These are phyloP conservation scores for Colossoma macropomum DNA, from an alignment of 2,113 vertebrate genomes.

Conservation along the genomic window DNA sequence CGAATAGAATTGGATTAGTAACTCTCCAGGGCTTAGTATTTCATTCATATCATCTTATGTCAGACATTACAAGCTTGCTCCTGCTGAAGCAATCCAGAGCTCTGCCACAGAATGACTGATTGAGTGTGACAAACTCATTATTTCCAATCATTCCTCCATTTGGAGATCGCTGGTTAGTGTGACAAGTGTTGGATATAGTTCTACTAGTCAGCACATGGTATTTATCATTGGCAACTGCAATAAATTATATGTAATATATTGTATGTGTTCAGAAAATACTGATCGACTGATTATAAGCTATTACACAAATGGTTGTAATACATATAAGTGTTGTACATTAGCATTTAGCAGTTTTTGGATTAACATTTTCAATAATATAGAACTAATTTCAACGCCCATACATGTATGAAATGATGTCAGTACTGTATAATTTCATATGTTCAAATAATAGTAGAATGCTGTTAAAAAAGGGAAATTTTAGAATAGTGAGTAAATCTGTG, in stretches of 20 bases:
- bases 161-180: not conserved
- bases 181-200: not conserved
- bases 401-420: no score
- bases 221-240: not conserved
- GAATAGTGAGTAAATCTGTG: no score
- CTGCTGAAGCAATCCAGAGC: not conserved
- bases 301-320: no score
- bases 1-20: constrained; percentile 41
- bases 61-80: constrained; percentile 23
- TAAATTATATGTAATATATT: not conserved
- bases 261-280: not conserved
- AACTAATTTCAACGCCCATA: no score
- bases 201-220: not conserved
- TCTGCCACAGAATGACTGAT: not conserved
- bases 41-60: constrained; percentile 37
- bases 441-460: no score
- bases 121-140: constrained; percentile 8
- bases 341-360: no score
- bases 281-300: not conserved
- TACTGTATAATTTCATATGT: no score
- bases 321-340: no score
- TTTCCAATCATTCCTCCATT: not conserved
- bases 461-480: no score
- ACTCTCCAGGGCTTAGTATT: constrained; percentile 31
- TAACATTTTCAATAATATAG: no score